These are phyloP conservation scores for Spea multiplicata DNA, from an alignment of 2,113 vertebrate genomes.

Conservation along the genomic window DNA sequence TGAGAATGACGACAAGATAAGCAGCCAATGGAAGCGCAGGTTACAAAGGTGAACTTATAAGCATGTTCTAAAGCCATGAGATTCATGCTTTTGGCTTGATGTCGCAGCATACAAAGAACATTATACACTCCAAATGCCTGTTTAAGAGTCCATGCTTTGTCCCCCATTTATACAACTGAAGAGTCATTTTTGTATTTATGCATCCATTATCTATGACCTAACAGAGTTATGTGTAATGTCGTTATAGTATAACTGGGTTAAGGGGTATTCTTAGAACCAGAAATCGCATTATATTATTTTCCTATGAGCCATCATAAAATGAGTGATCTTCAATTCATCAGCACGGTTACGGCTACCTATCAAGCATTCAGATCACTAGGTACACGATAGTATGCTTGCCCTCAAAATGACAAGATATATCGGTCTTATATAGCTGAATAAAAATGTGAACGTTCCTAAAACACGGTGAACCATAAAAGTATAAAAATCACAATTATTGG, in stretches of 20 bases:
- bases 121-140: background rate
- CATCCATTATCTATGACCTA: conserved; percentile 53
- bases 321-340: background rate
- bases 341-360: background rate
- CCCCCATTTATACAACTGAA: background rate
- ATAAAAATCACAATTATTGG: no score
- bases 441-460: no score
- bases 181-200: conserved; percentile 47
- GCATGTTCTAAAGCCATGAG: conserved; percentile 39
- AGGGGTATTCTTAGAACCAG: conserved; percentile 5
- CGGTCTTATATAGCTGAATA: no score
- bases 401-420: no score
- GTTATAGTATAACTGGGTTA: conserved; percentile 37
- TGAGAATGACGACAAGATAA: conserved; percentile 41
- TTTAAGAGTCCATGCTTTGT: background rate
- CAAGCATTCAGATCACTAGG: background rate
- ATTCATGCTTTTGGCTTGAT: conserved; percentile 26
- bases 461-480: no score
- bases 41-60: conserved; percentile 33
- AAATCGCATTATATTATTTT: conserved; percentile 36
- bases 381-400: no score
- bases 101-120: background rate
- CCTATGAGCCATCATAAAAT: conserved; percentile 12
- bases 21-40: conserved; percentile 43
- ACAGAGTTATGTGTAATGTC: conserved; percentile 46